phyloP scores from a whole-genome alignment of 2,113 vertebrate genomes.

The Melanotaenia duboulayi region DNA sequence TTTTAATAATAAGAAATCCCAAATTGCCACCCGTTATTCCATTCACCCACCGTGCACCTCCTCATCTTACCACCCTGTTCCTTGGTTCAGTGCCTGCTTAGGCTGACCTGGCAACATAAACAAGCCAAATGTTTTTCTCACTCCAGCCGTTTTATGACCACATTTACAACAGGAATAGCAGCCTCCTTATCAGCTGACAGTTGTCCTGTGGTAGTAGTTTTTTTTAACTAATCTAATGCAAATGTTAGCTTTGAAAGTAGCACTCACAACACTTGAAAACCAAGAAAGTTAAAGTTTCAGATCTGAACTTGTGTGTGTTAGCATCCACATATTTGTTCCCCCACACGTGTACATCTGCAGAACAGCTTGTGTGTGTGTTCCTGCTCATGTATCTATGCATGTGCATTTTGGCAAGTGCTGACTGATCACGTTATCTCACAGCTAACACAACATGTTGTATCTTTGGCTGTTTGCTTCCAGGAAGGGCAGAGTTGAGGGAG shows the following conservation, averaged over 20 bases:
- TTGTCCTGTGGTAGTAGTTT: conserved; percentile 17
- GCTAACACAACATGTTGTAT: conserved; percentile 60
- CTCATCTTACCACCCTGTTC: conserved; percentile 7
- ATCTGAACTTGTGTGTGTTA: background rate
- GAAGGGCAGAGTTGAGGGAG: conserved; percentile 64
- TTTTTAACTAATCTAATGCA: conserved; percentile 9
- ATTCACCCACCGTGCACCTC: conserved; percentile 2
- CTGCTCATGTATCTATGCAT: conserved; percentile 33
- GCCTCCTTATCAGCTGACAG: conserved; percentile 60
- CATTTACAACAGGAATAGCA: conserved; percentile 51
- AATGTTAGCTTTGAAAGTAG: conserved; percentile 35
- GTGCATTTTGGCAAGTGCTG: conserved; percentile 25
- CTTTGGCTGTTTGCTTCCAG: conserved; percentile 65
- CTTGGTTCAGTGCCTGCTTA: conserved; percentile 54
- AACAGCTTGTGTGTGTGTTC: conserved; percentile 1
- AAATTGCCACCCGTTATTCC: background rate
- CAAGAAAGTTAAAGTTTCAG: background rate
- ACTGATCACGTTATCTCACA: conserved; percentile 56
- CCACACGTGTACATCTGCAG: conserved; percentile 1
- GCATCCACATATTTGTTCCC: background rate
- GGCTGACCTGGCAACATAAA: conserved; percentile 69
- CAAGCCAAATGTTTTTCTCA: conserved; percentile 66
- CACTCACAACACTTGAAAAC: background rate
- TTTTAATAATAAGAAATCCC: conserved; percentile 69
- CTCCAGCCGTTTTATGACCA: conserved; percentile 62